Evolutionary conservation across 2,113 vertebrate species (phyloP), one percentile per base, ranked within the genome.

Genomic region (Trachemys scripta): DNA sequence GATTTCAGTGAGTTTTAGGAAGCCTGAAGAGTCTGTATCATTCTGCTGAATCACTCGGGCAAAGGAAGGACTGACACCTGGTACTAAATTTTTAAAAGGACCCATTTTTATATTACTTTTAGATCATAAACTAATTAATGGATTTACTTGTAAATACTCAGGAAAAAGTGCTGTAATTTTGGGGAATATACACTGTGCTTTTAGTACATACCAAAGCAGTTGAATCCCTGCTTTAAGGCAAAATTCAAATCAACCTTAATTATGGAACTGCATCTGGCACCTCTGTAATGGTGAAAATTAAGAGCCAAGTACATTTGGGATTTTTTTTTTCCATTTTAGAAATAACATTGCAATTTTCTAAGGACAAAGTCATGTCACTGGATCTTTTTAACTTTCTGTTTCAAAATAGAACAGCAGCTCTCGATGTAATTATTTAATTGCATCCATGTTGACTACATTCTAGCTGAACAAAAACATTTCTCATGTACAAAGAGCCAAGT

Each of bases 401-500:
- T 87, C 84, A 54, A 86, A 59, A 85, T 35, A 90, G 50, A 96
- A 19, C 87, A 94, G 93, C 93, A 82, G 85, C 82, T 90, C 82
- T 87, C 86, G 65, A 10, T 84, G 42, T 87, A 82, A 88, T 93
- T 93, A 31, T 80, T 96, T 95, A 97, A 97, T 95, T 96, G 82
- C 93, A 94, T 95, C 93, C 95, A 84, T 27, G 87, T 92, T 78
- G 75, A 47, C 75, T 78, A 47, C 75, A 47, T 78, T 95, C 85
- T 72, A 0, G 79, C 84, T 89, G 89, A 89, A 93, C 88, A 96
- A 84, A 94, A 94, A 91, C 80, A 89, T 95, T 96, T 93, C 88
- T 85, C 88, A 82, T 20, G 51, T 82, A 72, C 9, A 82, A 84
- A 92, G 88, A 80, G 54, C 51, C 82, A 92, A 95, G 59, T 94